phyloP scores from a whole-genome alignment of 1,140 invertebrate species.

The Drosophila nasuta region DNA sequence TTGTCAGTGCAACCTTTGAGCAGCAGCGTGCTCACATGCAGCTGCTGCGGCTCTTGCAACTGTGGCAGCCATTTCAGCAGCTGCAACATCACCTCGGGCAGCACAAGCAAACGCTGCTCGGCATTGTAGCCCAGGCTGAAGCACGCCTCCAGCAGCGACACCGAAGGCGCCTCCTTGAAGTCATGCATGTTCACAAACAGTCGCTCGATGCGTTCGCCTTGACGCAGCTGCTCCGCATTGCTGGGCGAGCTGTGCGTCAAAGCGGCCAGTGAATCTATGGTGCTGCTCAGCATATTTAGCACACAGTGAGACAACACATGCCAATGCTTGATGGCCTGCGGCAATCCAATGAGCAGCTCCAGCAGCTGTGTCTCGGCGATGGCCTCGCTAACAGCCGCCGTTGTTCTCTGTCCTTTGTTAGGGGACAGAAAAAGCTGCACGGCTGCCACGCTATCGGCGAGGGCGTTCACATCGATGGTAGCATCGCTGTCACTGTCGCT shows the following conservation, averaged over 20 bases:
- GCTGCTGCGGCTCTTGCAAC: conserved; percentile 84
- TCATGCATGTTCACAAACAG: conserved; percentile 79
- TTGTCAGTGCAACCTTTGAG: conserved; percentile 84
- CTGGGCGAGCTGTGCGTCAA: conserved; percentile 56
- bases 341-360: conserved; percentile 69
- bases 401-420: not conserved
- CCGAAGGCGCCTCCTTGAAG: conserved; percentile 70
- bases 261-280: conserved; percentile 64
- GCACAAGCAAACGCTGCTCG: conserved; percentile 58
- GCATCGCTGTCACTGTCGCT: conserved; percentile 69
- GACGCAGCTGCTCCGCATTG: conserved; percentile 54
- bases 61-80: conserved; percentile 82
- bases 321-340: conserved; percentile 69
- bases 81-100: conserved; percentile 77
- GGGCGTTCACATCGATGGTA: conserved; percentile 69
- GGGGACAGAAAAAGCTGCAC: conserved; percentile 57
- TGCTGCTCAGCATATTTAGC: conserved; percentile 49
- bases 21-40: conserved; percentile 83
- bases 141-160: conserved; percentile 79
- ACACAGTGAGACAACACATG: conserved; percentile 56
- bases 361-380: conserved; percentile 75
- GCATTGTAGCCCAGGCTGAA: conserved; percentile 84
- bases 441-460: conserved; percentile 63
- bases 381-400: conserved; percentile 52
- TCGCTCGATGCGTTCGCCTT: conserved; percentile 65